Base-by-base conservation (phyloP, 2,888 invertebrate species). In the Gibbula magus region DNA sequence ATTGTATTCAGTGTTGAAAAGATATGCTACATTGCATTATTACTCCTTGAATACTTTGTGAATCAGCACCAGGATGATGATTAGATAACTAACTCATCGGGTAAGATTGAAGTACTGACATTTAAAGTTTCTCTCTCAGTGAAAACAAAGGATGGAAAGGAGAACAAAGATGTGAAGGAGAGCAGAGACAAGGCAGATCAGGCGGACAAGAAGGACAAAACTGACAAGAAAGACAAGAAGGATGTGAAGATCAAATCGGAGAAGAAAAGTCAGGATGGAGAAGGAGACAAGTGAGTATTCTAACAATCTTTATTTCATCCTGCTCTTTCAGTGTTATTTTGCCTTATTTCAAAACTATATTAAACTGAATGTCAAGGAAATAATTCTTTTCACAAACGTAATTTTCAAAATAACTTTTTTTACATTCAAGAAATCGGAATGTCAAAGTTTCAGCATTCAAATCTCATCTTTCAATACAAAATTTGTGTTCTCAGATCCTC, bases 141-240 rank as follows among this genome's bases (percentile, higher is more conserved):
- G 32, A 80, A 77, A 67, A 32, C n/a, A 13, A 45, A 54, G 22
- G 73, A 75, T 22, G 79, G 75, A 16, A 77, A 80, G 74, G 78
- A 78, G 53, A 67, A 32, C 70, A 53, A 78, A 78, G 78, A 81
- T 8, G 18, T n/a, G 4, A 75, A 81, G 75, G 78, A 81, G 35
- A 52, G 51, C 18, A 81, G 83, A 74, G 82, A 84, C n/a, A 84
- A 82, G 74, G 80, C 79, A 20, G 79, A 75, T n/a, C 78, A 82
- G 61, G 67, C 56, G 32, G 82, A 81, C 29, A 75, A 82, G 66
- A 83, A 84, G 76, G 73, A 73, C 29, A 79, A 76, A n/a, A 75
- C 76, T 16, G 84, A 77, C 29, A 79, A 80, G 76, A 79, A 76
- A 29, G 78, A 76, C n/a, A 82, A 80, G 51, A 78, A 80, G 54